Conservation (phyloP, 2,113 vertebrate species). For the Apodemus speciosus region DNA sequence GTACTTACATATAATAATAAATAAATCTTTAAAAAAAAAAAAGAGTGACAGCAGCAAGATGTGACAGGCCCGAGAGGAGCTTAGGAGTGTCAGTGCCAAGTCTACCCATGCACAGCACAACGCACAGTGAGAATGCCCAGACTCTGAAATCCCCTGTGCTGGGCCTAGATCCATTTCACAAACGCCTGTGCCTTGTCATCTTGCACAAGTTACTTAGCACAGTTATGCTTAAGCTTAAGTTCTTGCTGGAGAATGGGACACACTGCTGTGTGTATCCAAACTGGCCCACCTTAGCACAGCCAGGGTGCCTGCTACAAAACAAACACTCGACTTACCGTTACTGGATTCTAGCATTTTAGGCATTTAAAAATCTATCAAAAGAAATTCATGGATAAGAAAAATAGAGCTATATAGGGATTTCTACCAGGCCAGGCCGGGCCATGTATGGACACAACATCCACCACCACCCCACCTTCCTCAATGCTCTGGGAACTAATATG, state of each 20-base stretch:
- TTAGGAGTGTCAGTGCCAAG: not conserved
- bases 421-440: not conserved
- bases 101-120: not conserved
- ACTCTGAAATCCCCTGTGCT: not conserved
- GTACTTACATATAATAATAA: no score
- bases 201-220: not conserved
- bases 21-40: no score
- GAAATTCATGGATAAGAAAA: not conserved
- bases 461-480: rapidly evolving
- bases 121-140: not conserved
- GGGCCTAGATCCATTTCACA: not conserved
- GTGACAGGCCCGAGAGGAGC: not conserved
- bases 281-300: not conserved
- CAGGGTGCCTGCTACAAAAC: not conserved
- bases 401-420: not conserved
- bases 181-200: not conserved
- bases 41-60: not conserved
- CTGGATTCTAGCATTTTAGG: not conserved
- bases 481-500: not conserved
- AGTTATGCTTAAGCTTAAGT: not conserved
- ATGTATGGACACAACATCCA: not conserved
- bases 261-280: not conserved
- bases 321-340: not conserved
- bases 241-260: not conserved
- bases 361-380: conserved; percentile 16